Evolutionary conservation across 2,797 vertebrate species (phyloP).

Genomic region (Lagocephalus sceleratus): DNA sequence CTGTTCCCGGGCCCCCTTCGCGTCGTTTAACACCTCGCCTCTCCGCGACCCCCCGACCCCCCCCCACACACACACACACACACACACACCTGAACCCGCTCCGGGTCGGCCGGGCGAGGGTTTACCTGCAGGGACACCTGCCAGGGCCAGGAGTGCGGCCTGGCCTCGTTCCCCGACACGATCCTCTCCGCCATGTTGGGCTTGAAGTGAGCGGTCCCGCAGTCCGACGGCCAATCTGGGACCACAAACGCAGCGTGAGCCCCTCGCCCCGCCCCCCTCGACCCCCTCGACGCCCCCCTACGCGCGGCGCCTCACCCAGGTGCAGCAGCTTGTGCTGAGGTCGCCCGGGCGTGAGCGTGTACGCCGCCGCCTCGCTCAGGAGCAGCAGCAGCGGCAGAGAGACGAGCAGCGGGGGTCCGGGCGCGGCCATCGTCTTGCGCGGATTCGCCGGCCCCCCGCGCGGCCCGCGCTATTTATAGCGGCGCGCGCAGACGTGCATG

Average conservation of each 20-base stretch:
- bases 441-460: constrained; percentile 50
- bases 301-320: constrained; percentile 72
- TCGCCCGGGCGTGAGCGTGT: constrained; percentile 55
- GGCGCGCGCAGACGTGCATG: constrained; percentile 20
- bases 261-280: too few species aligned
- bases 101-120: too few species aligned
- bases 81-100: too few species aligned
- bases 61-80: too few species aligned
- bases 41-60: too few species aligned
- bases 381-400: constrained; percentile 61
- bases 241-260: too few species aligned
- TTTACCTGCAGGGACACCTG: constrained; percentile 81
- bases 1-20: too few species aligned
- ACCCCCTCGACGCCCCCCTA: too few species aligned
- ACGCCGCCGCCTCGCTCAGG: constrained; percentile 61
- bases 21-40: too few species aligned
- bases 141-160: constrained; percentile 81
- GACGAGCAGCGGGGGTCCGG: constrained; percentile 52
- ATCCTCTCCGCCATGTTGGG: constrained; percentile 78
- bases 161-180: constrained; percentile 76
- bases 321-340: constrained; percentile 73
- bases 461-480: constrained; percentile 56
- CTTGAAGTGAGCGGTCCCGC: constrained; percentile 77
- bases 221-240: constrained; percentile 81
- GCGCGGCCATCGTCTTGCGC: constrained; percentile 64